A percentile compares a stretch with the other conserved stretches of the same genome.
These are phyloP conservation scores for Bergia puertoricense DNA, from an alignment of 92 coral and sea anemone genomes.

Conservation along the genomic window DNA sequence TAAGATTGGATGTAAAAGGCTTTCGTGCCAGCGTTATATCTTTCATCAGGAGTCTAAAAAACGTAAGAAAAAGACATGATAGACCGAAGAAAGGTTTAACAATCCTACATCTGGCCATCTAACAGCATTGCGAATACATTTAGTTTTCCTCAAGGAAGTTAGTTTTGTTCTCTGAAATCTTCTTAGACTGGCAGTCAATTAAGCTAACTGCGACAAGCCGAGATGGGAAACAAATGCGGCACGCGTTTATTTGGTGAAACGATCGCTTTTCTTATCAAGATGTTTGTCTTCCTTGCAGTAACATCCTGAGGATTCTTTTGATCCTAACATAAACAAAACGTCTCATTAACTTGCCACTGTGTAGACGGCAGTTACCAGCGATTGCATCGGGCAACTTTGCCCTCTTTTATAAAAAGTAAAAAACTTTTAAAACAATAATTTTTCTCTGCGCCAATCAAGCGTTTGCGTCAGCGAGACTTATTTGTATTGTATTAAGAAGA, in stretches of 20 bases:
- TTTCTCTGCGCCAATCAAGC: conserved; percentile 34
- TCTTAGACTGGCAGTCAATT: conserved; percentile 32
- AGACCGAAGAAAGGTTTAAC: neutral
- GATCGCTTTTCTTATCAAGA: conserved; percentile 55
- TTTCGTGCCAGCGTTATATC: conserved; percentile 38
- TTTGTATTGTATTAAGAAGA: conserved; percentile 36
- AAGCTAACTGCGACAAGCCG: conserved; percentile 11
- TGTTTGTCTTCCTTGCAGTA: conserved; percentile 38
- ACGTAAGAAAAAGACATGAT: conserved; percentile 25
- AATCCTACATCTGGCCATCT: neutral
- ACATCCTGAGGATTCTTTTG: conserved; percentile 28
- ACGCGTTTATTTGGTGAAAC: conserved; percentile 47
- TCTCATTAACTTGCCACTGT: conserved; percentile 26
- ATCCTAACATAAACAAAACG: conserved; percentile 24
- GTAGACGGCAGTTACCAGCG: conserved; percentile 20
- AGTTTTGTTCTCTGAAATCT: conserved; percentile 10
- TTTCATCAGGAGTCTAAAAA: conserved; percentile 52
- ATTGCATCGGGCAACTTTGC: conserved; percentile 8
- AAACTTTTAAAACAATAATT: conserved; percentile 18
- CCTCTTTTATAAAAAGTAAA: conserved; percentile 17
- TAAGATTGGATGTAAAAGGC: conserved; percentile 41
- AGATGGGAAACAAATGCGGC: conserved; percentile 36
- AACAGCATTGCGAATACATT: neutral
- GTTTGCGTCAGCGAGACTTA: conserved; percentile 38
- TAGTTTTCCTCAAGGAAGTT: conserved; percentile 6